Evolutionary conservation across 2,797 vertebrate genomes (phyloP).

Genomic region (Bovichtus variegatus): DNA sequence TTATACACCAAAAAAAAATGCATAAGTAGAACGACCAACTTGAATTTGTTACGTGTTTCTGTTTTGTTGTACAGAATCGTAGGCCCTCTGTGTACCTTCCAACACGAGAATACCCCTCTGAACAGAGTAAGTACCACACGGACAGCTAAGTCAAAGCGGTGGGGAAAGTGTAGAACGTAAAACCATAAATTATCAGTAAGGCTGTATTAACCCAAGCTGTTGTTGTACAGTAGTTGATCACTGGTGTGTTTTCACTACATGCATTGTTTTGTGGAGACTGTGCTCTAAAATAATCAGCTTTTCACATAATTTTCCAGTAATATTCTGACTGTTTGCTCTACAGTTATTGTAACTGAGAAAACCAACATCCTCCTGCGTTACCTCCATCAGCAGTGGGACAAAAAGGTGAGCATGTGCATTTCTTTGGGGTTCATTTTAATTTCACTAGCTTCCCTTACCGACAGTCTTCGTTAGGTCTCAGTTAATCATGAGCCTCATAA

Average conservation of each 20-base stretch:
- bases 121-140: slow-evolving; percentile 92
- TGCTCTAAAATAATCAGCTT: neutral
- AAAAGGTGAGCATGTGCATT: slow-evolving; percentile 88
- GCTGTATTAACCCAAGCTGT: neutral
- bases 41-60: neutral
- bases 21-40: neutral
- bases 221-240: neutral
- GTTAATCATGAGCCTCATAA: neutral
- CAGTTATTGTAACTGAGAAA: slow-evolving; percentile 99
- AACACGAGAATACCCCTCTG: slow-evolving; percentile 95
- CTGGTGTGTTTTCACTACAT: neutral
- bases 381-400: slow-evolving; percentile 99
- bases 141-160: neutral
- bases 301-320: neutral
- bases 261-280: neutral
- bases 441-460: neutral
- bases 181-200: neutral
- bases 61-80: slow-evolving; percentile 87
- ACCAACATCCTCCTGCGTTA: slow-evolving; percentile 98
- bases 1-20: no score
- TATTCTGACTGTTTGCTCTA: slow-evolving; percentile 8
- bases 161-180: neutral
- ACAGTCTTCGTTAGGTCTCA: neutral
- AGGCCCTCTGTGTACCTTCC: slow-evolving; percentile 97
- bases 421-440: neutral